Evolutionary conservation across 2,888 invertebrate genomes (phyloP).

Genomic region (Hirtodrosophila cameraria): DNA sequence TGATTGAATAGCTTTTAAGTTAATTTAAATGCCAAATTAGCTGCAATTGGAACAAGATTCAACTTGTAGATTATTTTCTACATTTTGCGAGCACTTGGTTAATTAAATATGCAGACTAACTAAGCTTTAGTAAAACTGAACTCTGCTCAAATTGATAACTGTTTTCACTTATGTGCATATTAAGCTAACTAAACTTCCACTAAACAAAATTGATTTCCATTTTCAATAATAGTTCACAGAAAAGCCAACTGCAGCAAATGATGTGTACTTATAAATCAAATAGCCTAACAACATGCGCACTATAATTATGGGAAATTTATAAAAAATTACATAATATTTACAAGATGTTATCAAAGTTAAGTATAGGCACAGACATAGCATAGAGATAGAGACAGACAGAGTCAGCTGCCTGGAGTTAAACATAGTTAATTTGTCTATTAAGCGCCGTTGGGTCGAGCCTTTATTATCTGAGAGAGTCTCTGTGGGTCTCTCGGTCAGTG

Average conservation of each 20-base stretch:
- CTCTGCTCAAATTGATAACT: too few relatives aligned
- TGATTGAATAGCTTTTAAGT: too few relatives aligned
- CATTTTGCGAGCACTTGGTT: constrained; percentile 3
- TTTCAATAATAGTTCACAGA: constrained; percentile 12
- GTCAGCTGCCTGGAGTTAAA: constrained; percentile 46
- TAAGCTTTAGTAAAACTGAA: background rate
- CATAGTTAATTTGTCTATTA: constrained; percentile 79
- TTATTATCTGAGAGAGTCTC: constrained; percentile 25
- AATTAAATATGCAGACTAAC: background rate
- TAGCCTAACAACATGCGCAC: constrained; percentile 61
- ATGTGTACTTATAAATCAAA: constrained; percentile 73
- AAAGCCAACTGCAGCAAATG: constrained; percentile 52
- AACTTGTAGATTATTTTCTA: background rate
- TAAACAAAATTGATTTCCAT: constrained; percentile 27
- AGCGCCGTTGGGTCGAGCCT: constrained; percentile 44
- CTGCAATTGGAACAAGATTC: too few relatives aligned
- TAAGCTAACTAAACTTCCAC: too few relatives aligned
- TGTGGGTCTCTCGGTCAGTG: constrained; percentile 10
- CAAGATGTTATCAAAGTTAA: constrained; percentile 74
- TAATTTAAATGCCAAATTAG: too few relatives aligned
- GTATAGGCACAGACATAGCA: too few relatives aligned
- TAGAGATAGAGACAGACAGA: constrained; percentile 28
- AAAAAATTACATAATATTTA: constrained; percentile 80
- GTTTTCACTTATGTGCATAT: background rate
- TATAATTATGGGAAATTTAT: constrained; percentile 76